A percentile compares a stretch with the other conserved stretches of the same genome.
Conservation (phyloP, 1,140 invertebrate genomes). For the Drosophila subpulchrella region DNA sequence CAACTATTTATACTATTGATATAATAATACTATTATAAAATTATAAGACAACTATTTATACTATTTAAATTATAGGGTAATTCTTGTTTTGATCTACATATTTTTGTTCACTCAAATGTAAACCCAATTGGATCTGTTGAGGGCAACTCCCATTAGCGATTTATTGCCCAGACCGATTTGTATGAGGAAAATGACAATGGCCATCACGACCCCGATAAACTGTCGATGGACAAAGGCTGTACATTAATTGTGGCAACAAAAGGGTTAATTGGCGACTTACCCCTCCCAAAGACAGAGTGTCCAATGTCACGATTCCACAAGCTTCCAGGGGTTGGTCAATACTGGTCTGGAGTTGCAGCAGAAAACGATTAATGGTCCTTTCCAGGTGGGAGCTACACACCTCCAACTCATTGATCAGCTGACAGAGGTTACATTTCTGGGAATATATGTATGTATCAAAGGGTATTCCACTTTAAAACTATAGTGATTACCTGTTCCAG, state of each 20-base stretch:
- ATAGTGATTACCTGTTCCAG: slow-evolving; percentile 51
- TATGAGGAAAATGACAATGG: slow-evolving; percentile 76
- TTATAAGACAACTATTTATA: too few relatives aligned
- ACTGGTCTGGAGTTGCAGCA: slow-evolving; percentile 57
- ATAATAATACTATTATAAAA: too few relatives aligned
- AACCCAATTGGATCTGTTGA: slow-evolving; percentile 21
- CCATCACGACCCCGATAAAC: slow-evolving; percentile 65
- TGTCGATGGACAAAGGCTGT: slow-evolving; percentile 40
- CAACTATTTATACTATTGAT: too few relatives aligned
- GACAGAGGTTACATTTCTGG: slow-evolving; percentile 59
- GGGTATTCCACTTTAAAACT: not conserved
- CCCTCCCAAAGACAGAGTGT: slow-evolving; percentile 62
- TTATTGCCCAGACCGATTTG: slow-evolving; percentile 76
- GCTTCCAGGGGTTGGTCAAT: slow-evolving; percentile 25
- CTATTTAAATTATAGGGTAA: too few relatives aligned
- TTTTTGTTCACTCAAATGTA: slow-evolving; percentile 13
- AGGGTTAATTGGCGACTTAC: slow-evolving; percentile 51
- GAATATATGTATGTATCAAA: too few relatives aligned
- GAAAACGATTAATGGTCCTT: slow-evolving; percentile 60
- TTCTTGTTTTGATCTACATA: not conserved
- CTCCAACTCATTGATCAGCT: slow-evolving; percentile 55
- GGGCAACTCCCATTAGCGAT: slow-evolving; percentile 58
- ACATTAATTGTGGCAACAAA: slow-evolving; percentile 9
- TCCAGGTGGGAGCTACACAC: slow-evolving; percentile 39
- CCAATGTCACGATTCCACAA: slow-evolving; percentile 68